Base-by-base conservation (phyloP, 2,888 invertebrate genomes). In the Morpho achilles region DNA sequence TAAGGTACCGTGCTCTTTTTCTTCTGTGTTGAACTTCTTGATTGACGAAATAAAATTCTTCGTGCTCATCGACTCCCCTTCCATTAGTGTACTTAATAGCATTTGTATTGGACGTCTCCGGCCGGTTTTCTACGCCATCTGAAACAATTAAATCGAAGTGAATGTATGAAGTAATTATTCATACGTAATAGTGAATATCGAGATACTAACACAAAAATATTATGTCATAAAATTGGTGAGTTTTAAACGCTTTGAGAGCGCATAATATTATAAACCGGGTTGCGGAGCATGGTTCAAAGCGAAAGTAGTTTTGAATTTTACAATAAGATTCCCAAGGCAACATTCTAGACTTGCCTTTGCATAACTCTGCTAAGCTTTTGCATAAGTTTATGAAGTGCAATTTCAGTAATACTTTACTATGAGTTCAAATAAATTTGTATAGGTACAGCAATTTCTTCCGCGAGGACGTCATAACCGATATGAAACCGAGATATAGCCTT, bases 71-170 rank as follows among this genome's bases (percentile, higher is more conserved):
- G 84, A 69, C 69, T 85, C 82, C 65, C 80, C 83, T 80, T 87
- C 89, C 88, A 89, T 90, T 73, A 82, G 82, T 65, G 67, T 76
- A 77, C 75, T 82, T 58, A 84, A 70, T 77, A 82, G 67, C 84
- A 84, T 88, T 81, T 82, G 83, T 78, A 74, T 70, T 77, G 76
- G 73, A 76, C 78, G 67, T 77, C 72, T 75, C 72, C 69, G 68
- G 71, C 76, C 72, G 77, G 75, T 82, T 80, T 76, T 76, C 79
- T 87, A 84, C 82, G 82, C 80, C 89, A 88, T 86, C 89, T 90
- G 87, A 56, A 89, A 89, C 80, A 82, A 84, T 70, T 56, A 69
- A 71, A 69, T 46, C 62, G 47, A 50, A 62, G 54, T 67, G 59
- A 68, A 64, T 62, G 58, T 60, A 62, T 62, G 65, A 50, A 54